Evolutionary conservation across 2,888 invertebrate species (phyloP).

Genomic region (Spatulosminthurus flaviceps): DNA sequence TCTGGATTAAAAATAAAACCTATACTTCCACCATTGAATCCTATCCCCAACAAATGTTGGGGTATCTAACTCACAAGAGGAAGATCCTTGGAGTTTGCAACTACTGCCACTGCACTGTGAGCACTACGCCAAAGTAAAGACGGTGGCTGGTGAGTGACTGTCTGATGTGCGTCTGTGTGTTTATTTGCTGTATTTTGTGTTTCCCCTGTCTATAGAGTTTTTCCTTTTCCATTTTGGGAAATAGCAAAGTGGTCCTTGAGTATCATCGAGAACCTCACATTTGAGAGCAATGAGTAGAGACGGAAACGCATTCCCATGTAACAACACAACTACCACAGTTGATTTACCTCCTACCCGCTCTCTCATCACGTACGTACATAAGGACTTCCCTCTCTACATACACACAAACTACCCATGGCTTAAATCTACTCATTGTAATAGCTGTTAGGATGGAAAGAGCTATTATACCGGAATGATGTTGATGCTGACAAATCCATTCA

Average conservation of each 20-base stretch:
- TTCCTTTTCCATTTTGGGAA: constrained; percentile 19
- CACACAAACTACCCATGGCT: not conserved
- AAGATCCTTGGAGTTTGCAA: too few species aligned
- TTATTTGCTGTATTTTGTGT: constrained; percentile 13
- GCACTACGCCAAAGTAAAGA: not conserved
- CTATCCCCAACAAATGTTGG: too few species aligned
- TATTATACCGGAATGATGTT: constrained; percentile 18
- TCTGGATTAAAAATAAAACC: constrained; percentile 40
- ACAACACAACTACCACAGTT: not conserved
- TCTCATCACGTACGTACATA: too few species aligned
- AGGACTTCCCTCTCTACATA: too few species aligned
- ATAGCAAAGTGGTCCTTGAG: constrained; percentile 38
- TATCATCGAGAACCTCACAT: constrained; percentile 25
- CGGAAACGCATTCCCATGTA: constrained; percentile 24
- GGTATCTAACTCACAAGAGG: not conserved
- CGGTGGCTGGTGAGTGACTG: not conserved
- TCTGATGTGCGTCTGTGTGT: not conserved
- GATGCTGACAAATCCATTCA: constrained; percentile 39
- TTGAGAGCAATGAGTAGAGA: constrained; percentile 18
- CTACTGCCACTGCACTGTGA: too few species aligned
- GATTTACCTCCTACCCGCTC: not conserved
- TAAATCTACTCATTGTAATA: constrained; percentile 25
- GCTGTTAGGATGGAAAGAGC: constrained; percentile 7
- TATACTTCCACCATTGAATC: not conserved
- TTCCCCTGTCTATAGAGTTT: not conserved